phyloP scores from a whole-genome alignment of 2,113 vertebrate genomes.

The Oenanthe oenanthe region DNA sequence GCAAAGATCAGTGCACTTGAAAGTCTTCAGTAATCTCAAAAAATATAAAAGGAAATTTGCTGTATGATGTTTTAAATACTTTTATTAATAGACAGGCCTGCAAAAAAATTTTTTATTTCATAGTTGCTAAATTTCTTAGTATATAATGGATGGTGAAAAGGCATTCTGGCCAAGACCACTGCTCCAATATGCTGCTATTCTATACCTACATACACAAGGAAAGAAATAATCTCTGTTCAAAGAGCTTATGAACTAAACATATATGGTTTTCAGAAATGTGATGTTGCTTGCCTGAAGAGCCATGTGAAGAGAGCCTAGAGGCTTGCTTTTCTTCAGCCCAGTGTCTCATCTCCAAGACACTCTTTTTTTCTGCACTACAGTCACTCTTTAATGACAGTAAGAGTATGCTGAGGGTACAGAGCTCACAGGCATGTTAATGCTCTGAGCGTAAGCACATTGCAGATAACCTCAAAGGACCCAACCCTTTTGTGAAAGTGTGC shows the following conservation, averaged over 20 bases:
- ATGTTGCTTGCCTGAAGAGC: neutral
- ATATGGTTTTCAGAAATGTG: neutral
- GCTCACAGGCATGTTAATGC: neutral
- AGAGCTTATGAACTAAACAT: neutral
- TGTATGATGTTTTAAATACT: neutral
- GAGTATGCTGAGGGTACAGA: neutral
- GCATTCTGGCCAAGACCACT: neutral
- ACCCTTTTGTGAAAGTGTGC: neutral
- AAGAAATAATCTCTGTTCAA: neutral
- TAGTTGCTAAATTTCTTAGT: neutral
- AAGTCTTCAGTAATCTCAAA: neutral
- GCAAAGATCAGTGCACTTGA: neutral
- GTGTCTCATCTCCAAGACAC: neutral
- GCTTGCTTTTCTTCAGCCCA: neutral
- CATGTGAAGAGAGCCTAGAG: neutral
- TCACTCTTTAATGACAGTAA: neutral
- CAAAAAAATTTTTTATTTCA: neutral
- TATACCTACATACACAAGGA: neutral
- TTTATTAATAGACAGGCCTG: neutral
- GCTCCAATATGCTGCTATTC: neutral
- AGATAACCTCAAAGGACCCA: conserved; percentile 36
- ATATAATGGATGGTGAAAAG: neutral
- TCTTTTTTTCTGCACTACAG: neutral
- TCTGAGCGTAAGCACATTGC: neutral
- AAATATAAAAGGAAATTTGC: neutral